Percentiles rank a stretch among this genome's conserved stretches.
phyloP scores from a whole-genome alignment of 2,113 vertebrate genomes.

The Tympanuchus pallidicinctus region DNA sequence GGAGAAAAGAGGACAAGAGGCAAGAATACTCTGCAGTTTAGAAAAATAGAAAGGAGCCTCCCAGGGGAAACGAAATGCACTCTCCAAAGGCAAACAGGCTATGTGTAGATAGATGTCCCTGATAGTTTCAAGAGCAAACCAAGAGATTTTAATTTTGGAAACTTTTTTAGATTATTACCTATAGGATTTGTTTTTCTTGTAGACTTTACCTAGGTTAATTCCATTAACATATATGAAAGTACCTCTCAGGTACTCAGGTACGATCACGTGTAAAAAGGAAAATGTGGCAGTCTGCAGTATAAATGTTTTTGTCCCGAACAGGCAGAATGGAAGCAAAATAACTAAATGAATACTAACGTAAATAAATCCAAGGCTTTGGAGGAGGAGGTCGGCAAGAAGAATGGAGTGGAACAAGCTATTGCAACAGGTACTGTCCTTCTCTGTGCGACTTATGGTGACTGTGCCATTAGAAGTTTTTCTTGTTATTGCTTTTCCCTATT shows the following conservation, averaged over 20 bases:
- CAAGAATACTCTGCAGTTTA: not conserved
- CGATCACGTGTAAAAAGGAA: not conserved
- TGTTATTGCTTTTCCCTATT: not conserved
- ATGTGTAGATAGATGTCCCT: not conserved
- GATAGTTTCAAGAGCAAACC: not conserved
- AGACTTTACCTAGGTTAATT: not conserved
- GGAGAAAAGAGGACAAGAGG: not conserved
- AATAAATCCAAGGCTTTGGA: too few relatives aligned
- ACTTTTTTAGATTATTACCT: not conserved
- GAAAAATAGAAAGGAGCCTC: not conserved
- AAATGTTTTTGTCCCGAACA: not conserved
- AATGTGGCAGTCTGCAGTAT: not conserved
- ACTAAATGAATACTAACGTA: not conserved
- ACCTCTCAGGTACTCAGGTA: not conserved
- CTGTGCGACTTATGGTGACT: not conserved
- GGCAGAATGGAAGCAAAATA: not conserved
- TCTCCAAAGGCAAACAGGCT: not conserved
- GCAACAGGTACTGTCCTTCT: not conserved
- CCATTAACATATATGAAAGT: not conserved
- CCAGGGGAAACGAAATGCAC: not conserved
- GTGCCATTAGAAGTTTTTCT: not conserved
- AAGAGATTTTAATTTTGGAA: not conserved
- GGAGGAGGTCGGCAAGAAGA: not conserved
- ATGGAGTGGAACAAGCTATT: not conserved
- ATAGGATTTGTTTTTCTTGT: not conserved